A percentile compares a stretch with the other conserved stretches of the same genome.
Conservation (phyloP, 2,888 invertebrate species). For the Torymus texanus region DNA sequence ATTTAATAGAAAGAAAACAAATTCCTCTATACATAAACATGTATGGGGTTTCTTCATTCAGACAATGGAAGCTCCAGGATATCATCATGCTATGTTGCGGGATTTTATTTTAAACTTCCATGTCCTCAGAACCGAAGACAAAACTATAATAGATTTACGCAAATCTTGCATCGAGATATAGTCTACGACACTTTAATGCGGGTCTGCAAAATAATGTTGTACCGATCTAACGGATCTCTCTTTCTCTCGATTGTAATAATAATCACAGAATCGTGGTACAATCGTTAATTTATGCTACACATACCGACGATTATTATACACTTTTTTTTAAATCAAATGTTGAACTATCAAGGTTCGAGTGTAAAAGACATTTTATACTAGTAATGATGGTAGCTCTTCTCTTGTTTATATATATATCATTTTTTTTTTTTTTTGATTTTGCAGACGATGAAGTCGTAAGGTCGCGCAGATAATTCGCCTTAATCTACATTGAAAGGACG, state of each 20-base stretch:
- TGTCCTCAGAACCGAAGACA: conserved; percentile 31
- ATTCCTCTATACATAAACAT: conserved; percentile 27
- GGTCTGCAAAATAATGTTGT: conserved; percentile 5
- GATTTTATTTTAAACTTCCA: conserved; percentile 28
- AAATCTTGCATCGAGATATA: too few relatives aligned
- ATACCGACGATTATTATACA: conserved; percentile 10
- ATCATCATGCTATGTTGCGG: not conserved
- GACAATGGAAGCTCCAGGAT: conserved; percentile 54
- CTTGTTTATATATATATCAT: not conserved
- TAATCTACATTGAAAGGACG: conserved; percentile 37
- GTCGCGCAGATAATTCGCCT: conserved; percentile 3
- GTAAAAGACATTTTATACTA: conserved; percentile 37
- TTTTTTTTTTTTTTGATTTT: conserved; percentile 39
- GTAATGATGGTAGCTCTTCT: conserved; percentile 18
- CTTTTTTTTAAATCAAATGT: conserved; percentile 10
- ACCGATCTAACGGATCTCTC: conserved; percentile 10
- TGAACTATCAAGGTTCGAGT: conserved; percentile 29
- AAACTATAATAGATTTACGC: not conserved
- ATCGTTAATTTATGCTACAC: conserved; percentile 15
- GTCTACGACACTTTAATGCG: not conserved
- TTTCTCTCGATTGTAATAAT: not conserved
- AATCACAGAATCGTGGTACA: not conserved
- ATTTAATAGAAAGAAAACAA: conserved; percentile 10
- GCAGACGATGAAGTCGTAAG: conserved; percentile 25
- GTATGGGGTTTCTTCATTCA: conserved; percentile 36